Percentiles rank a stretch among this genome's conserved stretches.
These are phyloP conservation scores for Pimpla rufipes DNA, from an alignment of 2,888 invertebrate genomes.

Conservation along the genomic window DNA sequence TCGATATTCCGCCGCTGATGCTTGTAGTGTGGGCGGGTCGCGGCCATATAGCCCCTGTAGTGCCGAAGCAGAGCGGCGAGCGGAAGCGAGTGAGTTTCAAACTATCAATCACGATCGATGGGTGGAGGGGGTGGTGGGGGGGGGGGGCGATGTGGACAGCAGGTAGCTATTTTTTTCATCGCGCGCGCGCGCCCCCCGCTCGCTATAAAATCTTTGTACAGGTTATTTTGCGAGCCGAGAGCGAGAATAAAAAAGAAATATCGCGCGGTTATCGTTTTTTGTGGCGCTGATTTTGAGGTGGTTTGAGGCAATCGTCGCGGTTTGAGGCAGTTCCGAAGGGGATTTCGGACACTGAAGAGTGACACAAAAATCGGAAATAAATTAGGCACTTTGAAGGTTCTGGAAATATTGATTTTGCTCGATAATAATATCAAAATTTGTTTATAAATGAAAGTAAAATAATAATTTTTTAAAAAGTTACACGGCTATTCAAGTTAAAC, in stretches of 20 bases:
- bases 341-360: too few relatives aligned
- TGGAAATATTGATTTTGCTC: too few relatives aligned
- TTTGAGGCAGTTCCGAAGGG: too few relatives aligned
- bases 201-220: slow-evolving; percentile 50
- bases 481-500: too few relatives aligned
- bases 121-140: too few relatives aligned
- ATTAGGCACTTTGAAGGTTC: too few relatives aligned
- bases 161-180: slow-evolving; percentile 39
- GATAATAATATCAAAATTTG: too few relatives aligned
- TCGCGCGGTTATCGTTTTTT: too few relatives aligned
- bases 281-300: slow-evolving; percentile 25
- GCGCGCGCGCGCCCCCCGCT: background rate
- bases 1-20: slow-evolving; percentile 58
- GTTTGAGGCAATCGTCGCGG: too few relatives aligned
- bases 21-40: slow-evolving; percentile 62
- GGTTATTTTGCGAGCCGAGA: slow-evolving; percentile 50
- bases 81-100: slow-evolving; percentile 50
- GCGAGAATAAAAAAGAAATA: slow-evolving; percentile 35
- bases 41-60: slow-evolving; percentile 14
- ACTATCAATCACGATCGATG: slow-evolving; percentile 69
- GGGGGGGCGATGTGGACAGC: slow-evolving; percentile 1
- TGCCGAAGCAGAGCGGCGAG: slow-evolving; percentile 10
- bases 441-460: too few relatives aligned
- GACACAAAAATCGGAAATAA: too few relatives aligned
- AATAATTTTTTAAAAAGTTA: too few relatives aligned